These are phyloP conservation scores for Lates calcarifer DNA, from an alignment of 2,113 vertebrate species.

Conservation along the genomic window DNA sequence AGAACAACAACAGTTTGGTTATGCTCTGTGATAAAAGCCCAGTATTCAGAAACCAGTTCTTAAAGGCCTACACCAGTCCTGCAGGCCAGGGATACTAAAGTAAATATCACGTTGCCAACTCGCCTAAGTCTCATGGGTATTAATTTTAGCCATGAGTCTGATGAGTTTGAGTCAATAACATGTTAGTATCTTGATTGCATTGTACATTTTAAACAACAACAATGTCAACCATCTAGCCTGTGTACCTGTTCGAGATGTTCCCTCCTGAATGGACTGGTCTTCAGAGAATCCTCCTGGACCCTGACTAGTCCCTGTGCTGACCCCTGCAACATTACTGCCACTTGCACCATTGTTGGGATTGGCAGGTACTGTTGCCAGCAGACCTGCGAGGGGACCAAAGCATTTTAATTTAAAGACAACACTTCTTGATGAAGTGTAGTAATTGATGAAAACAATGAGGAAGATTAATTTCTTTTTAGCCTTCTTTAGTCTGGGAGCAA, in stretches of 20 bases:
- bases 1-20: conserved; percentile 13
- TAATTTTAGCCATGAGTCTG: neutral
- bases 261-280: conserved; percentile 76
- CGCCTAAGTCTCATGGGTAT: neutral
- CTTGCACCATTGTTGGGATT: conserved; percentile 78
- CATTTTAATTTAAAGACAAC: neutral
- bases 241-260: conserved; percentile 75
- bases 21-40: neutral
- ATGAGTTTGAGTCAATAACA: neutral
- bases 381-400: conserved; percentile 80
- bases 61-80: neutral
- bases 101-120: neutral
- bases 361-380: conserved; percentile 92
- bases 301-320: conserved; percentile 68
- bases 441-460: too few species aligned
- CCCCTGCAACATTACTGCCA: conserved; percentile 81
- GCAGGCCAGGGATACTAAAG: too few species aligned
- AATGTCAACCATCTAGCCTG: neutral
- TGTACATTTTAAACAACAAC: neutral
- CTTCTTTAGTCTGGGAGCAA: neutral
- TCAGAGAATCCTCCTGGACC: conserved; percentile 78
- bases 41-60: neutral
- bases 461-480: neutral
- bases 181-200: neutral
- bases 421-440: neutral